These are phyloP conservation scores for Agrochola lota DNA, from an alignment of 2,888 invertebrate species.

Conservation along the genomic window DNA sequence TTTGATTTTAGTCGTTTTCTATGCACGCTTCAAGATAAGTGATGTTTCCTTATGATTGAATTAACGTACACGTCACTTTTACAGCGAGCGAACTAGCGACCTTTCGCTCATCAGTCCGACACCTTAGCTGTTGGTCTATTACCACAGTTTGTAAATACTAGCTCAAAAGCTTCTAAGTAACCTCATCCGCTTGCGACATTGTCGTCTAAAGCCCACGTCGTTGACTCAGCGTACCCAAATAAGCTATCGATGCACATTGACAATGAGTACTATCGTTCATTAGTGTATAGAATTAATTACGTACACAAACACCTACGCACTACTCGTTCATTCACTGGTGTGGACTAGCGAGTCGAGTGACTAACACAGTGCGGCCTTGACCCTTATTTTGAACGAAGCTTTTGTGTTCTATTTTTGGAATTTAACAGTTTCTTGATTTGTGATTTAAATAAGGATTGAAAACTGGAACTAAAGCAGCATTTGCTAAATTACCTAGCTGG, in stretches of 20 bases:
- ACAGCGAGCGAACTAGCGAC: not conserved
- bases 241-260: slow-evolving; percentile 57
- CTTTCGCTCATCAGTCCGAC: not conserved
- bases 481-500: not conserved
- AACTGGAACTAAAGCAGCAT: not conserved
- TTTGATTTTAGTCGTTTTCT: not conserved
- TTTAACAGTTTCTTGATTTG: slow-evolving; percentile 5
- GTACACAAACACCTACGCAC: slow-evolving; percentile 55
- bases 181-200: slow-evolving; percentile 38
- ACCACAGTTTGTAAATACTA: slow-evolving; percentile 20
- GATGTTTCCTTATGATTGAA: not conserved
- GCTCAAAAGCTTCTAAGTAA: slow-evolving; percentile 10
- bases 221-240: slow-evolving; percentile 54
- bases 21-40: not conserved
- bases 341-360: slow-evolving; percentile 38
- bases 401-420: slow-evolving; percentile 34
- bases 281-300: slow-evolving; percentile 60
- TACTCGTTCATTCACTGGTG: slow-evolving; percentile 53
- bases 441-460: not conserved
- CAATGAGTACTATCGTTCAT: slow-evolving; percentile 64
- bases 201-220: slow-evolving; percentile 52
- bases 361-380: slow-evolving; percentile 54
- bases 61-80: not conserved
- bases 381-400: slow-evolving; percentile 50
- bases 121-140: not conserved